A percentile compares a stretch with the other conserved stretches of the same genome.
These are phyloP conservation scores for Zaprionus inermis DNA, from an alignment of 1,140 invertebrate genomes.

Conservation along the genomic window DNA sequence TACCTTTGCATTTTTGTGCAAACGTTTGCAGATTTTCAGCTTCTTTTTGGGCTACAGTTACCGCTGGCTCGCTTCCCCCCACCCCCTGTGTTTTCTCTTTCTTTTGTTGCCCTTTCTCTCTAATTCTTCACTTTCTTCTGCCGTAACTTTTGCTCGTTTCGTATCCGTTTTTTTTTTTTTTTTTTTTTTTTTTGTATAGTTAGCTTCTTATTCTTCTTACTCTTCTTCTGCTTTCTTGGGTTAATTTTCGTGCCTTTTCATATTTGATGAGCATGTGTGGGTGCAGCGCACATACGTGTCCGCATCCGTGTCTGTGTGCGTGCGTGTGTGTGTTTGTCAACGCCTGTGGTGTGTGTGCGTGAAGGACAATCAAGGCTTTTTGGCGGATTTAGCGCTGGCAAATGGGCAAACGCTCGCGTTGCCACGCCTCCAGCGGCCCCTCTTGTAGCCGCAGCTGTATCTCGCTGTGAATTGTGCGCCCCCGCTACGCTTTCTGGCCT, in stretches of 20 bases:
- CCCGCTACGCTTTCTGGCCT: neutral
- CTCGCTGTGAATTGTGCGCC: constrained; percentile 3
- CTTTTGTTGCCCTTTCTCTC: neutral
- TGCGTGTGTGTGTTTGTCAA: constrained; percentile 16
- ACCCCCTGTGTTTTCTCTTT: neutral
- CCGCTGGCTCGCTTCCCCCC: neutral
- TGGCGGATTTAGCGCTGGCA: constrained; percentile 28
- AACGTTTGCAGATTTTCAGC: constrained; percentile 54
- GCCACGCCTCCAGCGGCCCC: constrained; percentile 5
- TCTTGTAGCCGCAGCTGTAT: too few relatives aligned
- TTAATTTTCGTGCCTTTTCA: constrained; percentile 63
- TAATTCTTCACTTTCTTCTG: neutral
- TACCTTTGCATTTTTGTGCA: constrained; percentile 52
- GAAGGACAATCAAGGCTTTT: constrained; percentile 47
- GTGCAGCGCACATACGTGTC: neutral
- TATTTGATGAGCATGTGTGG: constrained; percentile 61
- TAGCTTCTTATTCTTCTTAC: constrained; percentile 30
- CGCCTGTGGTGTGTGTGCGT: neutral
- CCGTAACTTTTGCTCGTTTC: neutral
- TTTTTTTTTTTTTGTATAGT: constrained; percentile 29
- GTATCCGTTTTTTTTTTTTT: constrained; percentile 17
- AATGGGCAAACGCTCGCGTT: constrained; percentile 15
- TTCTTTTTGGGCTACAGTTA: neutral
- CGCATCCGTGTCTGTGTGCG: constrained; percentile 9
- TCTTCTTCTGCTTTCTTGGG: constrained; percentile 17